Percentiles rank a stretch among this genome's conserved stretches.
These are phyloP conservation scores for Lymantria monacha DNA, from an alignment of 2,888 invertebrate species.

Conservation along the genomic window DNA sequence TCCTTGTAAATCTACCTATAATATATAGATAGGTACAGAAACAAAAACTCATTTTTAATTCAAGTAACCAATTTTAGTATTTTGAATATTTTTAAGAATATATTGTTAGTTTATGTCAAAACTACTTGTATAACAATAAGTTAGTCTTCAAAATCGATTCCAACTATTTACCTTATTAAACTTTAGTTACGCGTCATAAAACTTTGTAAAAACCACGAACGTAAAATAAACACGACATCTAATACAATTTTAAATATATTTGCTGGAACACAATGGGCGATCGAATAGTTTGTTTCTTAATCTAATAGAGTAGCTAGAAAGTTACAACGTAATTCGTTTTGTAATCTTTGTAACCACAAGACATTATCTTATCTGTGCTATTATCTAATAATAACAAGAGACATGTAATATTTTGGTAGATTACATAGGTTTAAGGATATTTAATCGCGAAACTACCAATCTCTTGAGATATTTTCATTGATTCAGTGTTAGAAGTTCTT, in stretches of 20 bases:
- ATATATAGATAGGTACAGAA: no score
- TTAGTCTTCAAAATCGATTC: no score
- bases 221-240: background rate
- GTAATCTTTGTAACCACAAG: conserved; percentile 12
- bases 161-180: no score
- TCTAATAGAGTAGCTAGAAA: background rate
- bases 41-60: no score
- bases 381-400: conserved; percentile 16
- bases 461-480: background rate
- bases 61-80: no score
- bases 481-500: conserved; percentile 6
- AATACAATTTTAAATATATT: background rate
- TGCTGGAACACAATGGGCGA: background rate
- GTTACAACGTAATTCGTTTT: background rate
- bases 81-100: no score
- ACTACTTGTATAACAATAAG: no score
- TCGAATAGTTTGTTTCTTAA: background rate
- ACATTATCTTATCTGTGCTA: conserved; percentile 12
- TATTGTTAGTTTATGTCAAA: no score
- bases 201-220: background rate
- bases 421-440: conserved; percentile 13
- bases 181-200: no score
- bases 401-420: conserved; percentile 12
- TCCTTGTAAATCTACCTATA: no score
- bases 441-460: conserved; percentile 14